These are phyloP conservation scores for Gastracanthus pulcherrimus DNA, from an alignment of 2,888 invertebrate species.

Conservation along the genomic window DNA sequence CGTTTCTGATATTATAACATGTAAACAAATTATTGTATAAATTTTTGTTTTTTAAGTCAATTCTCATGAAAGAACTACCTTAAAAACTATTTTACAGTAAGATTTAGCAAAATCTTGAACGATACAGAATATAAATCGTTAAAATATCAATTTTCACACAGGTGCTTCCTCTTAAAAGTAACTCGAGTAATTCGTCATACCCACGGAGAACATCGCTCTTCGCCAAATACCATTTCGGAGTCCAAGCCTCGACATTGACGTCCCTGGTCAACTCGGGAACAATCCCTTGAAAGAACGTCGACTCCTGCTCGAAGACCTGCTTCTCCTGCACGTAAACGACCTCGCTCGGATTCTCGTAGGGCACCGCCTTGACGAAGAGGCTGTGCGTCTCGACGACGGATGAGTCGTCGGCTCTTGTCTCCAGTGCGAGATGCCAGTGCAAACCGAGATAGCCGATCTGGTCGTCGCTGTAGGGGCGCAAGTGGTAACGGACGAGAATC, in stretches of 20 bases:
- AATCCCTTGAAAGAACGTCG: slow-evolving; percentile 76
- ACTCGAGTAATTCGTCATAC: background rate
- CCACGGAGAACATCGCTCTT: slow-evolving; percentile 64
- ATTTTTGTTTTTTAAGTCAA: too few species aligned
- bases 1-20: too few species aligned
- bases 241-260: slow-evolving; percentile 57
- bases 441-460: slow-evolving; percentile 69
- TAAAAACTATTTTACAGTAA: too few species aligned
- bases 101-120: slow-evolving; percentile 71
- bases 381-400: slow-evolving; percentile 57
- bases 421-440: slow-evolving; percentile 61
- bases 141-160: background rate
- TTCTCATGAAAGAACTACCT: too few species aligned
- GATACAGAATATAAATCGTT: background rate
- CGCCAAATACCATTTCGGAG: slow-evolving; percentile 71
- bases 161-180: too few species aligned
- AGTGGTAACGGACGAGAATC: background rate
- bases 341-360: slow-evolving; percentile 78
- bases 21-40: too few species aligned
- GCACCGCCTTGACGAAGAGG: slow-evolving; percentile 82
- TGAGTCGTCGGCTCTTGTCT: slow-evolving; percentile 51
- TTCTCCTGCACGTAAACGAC: slow-evolving; percentile 78
- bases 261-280: slow-evolving; percentile 58
- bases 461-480: slow-evolving; percentile 66
- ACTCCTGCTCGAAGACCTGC: slow-evolving; percentile 79